Conservation (phyloP, 1,140 invertebrate species). For the Drosophila pandora region DNA sequence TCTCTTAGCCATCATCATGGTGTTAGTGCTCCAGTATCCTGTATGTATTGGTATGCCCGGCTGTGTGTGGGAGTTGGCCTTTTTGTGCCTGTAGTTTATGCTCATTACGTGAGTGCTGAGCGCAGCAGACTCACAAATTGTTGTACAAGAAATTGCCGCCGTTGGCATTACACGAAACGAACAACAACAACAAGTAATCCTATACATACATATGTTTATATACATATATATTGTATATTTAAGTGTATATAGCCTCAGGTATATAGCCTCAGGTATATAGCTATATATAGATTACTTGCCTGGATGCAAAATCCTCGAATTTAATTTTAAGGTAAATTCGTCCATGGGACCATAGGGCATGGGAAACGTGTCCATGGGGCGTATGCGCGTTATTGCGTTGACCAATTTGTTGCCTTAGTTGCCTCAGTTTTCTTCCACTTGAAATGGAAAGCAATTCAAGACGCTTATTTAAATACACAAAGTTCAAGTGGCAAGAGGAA, state of each 20-base stretch:
- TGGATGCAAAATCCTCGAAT: conserved; percentile 64
- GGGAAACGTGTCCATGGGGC: conserved; percentile 29
- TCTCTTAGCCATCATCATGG: conserved; percentile 38
- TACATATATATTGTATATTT: background rate
- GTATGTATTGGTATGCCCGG: too few relatives aligned
- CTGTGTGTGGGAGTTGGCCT: conserved; percentile 35
- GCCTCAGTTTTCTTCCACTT: conserved; percentile 8
- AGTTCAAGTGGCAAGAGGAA: conserved; percentile 9
- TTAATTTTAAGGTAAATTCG: conserved; percentile 73
- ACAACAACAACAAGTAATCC: conserved; percentile 19
- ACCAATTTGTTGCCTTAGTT: conserved; percentile 28
- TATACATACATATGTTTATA: background rate
- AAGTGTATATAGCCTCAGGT: conserved; percentile 10
- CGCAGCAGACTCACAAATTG: conserved; percentile 75
- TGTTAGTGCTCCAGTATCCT: background rate
- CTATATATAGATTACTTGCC: conserved; percentile 51
- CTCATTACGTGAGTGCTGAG: conserved; percentile 79
- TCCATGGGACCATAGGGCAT: background rate
- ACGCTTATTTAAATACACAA: conserved; percentile 29
- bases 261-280: conserved; percentile 18
- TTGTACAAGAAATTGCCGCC: conserved; percentile 77
- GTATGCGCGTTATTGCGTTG: conserved; percentile 45
- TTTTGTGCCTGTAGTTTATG: conserved; percentile 78
- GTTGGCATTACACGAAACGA: conserved; percentile 51
- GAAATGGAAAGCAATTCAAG: conserved; percentile 24